Evolutionary conservation across 2,888 invertebrate genomes (phyloP), one percentile per base, ranked within the genome.

Genomic region (Ochlodes sylvanus): DNA sequence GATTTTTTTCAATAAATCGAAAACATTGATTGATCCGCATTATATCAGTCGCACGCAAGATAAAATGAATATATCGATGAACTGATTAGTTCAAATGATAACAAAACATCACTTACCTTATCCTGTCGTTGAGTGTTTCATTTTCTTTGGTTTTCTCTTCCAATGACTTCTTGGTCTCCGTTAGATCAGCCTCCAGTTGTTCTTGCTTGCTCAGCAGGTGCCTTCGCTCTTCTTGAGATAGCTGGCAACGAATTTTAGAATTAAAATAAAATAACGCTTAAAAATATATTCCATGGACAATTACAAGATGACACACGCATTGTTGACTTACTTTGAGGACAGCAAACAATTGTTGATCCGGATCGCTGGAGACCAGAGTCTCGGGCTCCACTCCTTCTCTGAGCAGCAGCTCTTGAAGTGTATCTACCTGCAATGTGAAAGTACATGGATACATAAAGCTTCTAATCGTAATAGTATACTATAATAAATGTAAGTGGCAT

Each of bases 261-360:
- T n/a, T n/a, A n/a, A n/a, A n/a, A n/a, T n/a, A n/a, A n/a, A n/a
- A n/a, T n/a, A n/a, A n/a, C n/a, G n/a, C n/a, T n/a, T n/a, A n/a
- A n/a, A n/a, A n/a, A n/a, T n/a, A n/a, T n/a, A n/a, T n/a, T n/a
- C n/a, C n/a, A n/a, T n/a, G n/a, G n/a, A n/a, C n/a, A n/a, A n/a
- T n/a, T n/a, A n/a, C n/a, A n/a, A n/a, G n/a, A n/a, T n/a, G n/a
- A n/a, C n/a, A n/a, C n/a, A n/a, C n/a, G n/a, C 7, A 17, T 47
- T 14, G 14, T 42, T 12, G 14, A 66, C 60, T 69, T 84, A 95
- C 95, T 93, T 98, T 98, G 9, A 98, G 93, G 62, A 98, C 94
- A 78, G 97, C 97, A 34, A 98, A 94, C 54, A 98, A 91, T 84
- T 98, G 97, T 76, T 97, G 96, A 79, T 97, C 97, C 1, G 95